Conservation (phyloP, 92 coral and sea anemone genomes). For the Paragorgia papillata region DNA sequence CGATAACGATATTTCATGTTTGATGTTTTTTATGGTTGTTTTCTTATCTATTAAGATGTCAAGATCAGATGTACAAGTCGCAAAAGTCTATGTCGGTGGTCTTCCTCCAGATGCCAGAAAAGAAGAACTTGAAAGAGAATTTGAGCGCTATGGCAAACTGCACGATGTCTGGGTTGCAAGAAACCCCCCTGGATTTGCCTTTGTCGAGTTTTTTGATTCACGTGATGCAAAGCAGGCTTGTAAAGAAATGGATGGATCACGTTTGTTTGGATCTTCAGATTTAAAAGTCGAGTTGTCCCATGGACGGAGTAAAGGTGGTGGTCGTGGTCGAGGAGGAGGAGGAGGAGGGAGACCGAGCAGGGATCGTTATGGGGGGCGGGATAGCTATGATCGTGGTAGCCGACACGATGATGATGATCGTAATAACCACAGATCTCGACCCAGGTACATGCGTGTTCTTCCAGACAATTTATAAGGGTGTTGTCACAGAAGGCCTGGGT, state of each 20-base stretch:
- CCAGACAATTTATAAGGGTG: no score
- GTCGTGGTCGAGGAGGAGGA: slow-evolving; percentile 54
- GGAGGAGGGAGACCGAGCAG: neutral
- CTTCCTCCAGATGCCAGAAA: slow-evolving; percentile 79
- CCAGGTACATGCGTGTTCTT: no score
- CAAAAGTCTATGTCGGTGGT: slow-evolving; percentile 88
- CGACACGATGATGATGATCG: slow-evolving; percentile 33
- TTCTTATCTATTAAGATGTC: no score
- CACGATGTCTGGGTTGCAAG: slow-evolving; percentile 99
- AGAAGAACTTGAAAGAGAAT: slow-evolving; percentile 80
- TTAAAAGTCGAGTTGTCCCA: slow-evolving; percentile 74
- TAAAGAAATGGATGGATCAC: slow-evolving; percentile 68
- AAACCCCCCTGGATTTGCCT: slow-evolving; percentile 98
- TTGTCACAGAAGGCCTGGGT: no score
- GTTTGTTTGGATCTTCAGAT: slow-evolving; percentile 74
- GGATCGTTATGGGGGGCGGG: slow-evolving; percentile 12
- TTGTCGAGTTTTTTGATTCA: slow-evolving; percentile 83
- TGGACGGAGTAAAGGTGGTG: slow-evolving; percentile 58
- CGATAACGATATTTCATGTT: no score
- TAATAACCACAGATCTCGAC: slow-evolving; percentile 27
- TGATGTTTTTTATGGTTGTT: no score
- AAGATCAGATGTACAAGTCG: slow-evolving; percentile 43
- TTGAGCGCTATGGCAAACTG: slow-evolving; percentile 71
- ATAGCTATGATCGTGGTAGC: slow-evolving; percentile 31
- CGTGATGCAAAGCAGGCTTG: slow-evolving; percentile 96